Evolutionary conservation across 2,797 vertebrate species (phyloP), one percentile per base, ranked within the genome.

Genomic region (Chrysocyon brachyurus): DNA sequence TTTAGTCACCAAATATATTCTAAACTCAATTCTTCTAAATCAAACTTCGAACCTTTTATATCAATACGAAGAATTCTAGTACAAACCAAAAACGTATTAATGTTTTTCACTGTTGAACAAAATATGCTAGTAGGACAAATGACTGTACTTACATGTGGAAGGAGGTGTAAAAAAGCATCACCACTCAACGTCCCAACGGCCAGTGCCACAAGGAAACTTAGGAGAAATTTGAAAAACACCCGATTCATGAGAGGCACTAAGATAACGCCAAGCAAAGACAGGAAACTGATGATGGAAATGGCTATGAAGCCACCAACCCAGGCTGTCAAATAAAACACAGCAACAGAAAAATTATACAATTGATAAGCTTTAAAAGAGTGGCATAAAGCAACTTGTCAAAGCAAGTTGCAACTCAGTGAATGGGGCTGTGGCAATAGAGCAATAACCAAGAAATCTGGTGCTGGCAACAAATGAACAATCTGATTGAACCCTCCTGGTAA

Each of bases 111-210:
- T 52, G 46, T 52, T 90, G 57, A 79, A 98, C 54, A 68, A 95
- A 97, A 72, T 86, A 81, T 0, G 54, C 33, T 40, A 87, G 97
- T 52, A 90, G 86, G 92, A 73, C 16, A 79, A 59, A 46, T 40
- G 36, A 85, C 6, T 28, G 14, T 96, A 99, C 99, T 99, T 98
- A 99, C 99, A 87, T 99, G 99, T 16, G 99, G 99, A 97, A 99
- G 99, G 84, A 99, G 99, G 97, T 99, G 99, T 33, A 99, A 99
- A 97, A 99, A 99, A 94, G 99, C 99, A 94, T 99, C 99, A 77
- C 99, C 99, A 68, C 99, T 99, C 96, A 99, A 98, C 22, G 99
- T 99, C 40, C 99, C 99, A 49, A 99, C 99, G 0, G 99, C 99
- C 97, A 99, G 97, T 1, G 99, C 99, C 98, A 99, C 99, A 97